Conservation (phyloP, 2,888 invertebrate species). For the Lochmaea capreae region DNA sequence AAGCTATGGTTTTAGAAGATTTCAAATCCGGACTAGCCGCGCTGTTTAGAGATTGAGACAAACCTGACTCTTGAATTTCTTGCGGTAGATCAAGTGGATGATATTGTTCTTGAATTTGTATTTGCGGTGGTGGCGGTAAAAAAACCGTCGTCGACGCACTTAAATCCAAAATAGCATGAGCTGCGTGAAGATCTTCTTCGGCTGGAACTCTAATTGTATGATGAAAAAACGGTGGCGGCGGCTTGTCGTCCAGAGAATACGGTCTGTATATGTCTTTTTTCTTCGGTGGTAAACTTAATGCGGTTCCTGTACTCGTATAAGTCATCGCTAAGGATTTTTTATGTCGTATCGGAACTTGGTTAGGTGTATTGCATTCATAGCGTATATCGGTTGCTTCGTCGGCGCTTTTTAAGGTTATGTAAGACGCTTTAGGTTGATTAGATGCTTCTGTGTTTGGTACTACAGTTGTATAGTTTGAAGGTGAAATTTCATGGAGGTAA, state of each 20-base stretch:
- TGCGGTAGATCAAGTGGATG: slow-evolving; percentile 44
- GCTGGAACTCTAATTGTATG: slow-evolving; percentile 74
- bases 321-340: slow-evolving; percentile 85
- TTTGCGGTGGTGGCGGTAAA: slow-evolving; percentile 66
- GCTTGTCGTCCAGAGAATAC: slow-evolving; percentile 82
- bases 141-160: slow-evolving; percentile 86
- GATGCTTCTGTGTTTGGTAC: slow-evolving; percentile 75
- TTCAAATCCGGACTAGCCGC: slow-evolving; percentile 39
- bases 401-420: slow-evolving; percentile 69
- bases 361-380: slow-evolving; percentile 62
- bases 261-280: slow-evolving; percentile 93
- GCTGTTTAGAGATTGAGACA: slow-evolving; percentile 35
- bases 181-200: slow-evolving; percentile 87
- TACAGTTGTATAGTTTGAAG: slow-evolving; percentile 82
- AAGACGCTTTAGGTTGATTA: slow-evolving; percentile 66
- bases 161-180: slow-evolving; percentile 89
- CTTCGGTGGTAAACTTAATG: slow-evolving; percentile 86
- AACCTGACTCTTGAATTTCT: slow-evolving; percentile 44
- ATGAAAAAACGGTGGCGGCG: slow-evolving; percentile 60
- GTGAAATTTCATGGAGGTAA: slow-evolving; percentile 82
- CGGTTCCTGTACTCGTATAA: slow-evolving; percentile 87
- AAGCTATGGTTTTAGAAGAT: slow-evolving; percentile 80
- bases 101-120: slow-evolving; percentile 36
- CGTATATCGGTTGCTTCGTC: slow-evolving; percentile 65
- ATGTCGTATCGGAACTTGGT: slow-evolving; percentile 61